Evolutionary conservation across 1,140 invertebrate species (phyloP), one percentile per base, ranked within the genome.

Genomic region (Neuroterus valhalla): DNA sequence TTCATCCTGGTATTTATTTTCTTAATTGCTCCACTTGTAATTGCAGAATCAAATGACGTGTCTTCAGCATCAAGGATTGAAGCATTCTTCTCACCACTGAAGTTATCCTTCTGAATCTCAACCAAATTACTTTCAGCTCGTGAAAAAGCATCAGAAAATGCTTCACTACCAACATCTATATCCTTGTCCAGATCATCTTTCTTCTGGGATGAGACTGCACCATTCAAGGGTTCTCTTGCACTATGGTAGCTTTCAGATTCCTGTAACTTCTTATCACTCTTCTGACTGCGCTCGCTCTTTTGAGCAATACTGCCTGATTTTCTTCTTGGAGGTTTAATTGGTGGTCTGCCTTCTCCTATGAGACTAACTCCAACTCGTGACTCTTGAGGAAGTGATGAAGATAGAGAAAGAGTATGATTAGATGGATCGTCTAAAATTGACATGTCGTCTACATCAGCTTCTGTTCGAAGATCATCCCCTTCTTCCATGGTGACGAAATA

Each of bases 381-480:
- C 48, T 88, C 86, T 31, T 70, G 82, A 72, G 66, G 70, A 66
- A 48, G 77, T 68, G 67, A 82, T 66, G 66, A 86, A 15, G 74
- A 87, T 69, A 81, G 23, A 45, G 91, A 91, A 87, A 84, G 73
- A 86, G 85, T 81, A 26, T 88, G 85, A 26, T 82, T 88, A 77
- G 90, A 90, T 85, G 94, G 93, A 81, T 94, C 94, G 46, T 94
- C 94, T 68, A 95, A 93, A 12, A 93, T 92, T 12, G 94, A 96
- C 66, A 96, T 93, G 83, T 96, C 96, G 85, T 97, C 96, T 48
- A 97, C 89, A 78, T 96, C 96, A 0, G 95, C 95, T 89, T 96
- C 96, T 1, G 96, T 97, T 71, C 94, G 91, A 72, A 94, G 89
- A 87, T 96, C 95, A 84, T 95, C 95, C 85, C 95, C 95, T 83